These are phyloP conservation scores for Eugnorisma glareosa DNA, from an alignment of 2,888 invertebrate species.

Conservation along the genomic window DNA sequence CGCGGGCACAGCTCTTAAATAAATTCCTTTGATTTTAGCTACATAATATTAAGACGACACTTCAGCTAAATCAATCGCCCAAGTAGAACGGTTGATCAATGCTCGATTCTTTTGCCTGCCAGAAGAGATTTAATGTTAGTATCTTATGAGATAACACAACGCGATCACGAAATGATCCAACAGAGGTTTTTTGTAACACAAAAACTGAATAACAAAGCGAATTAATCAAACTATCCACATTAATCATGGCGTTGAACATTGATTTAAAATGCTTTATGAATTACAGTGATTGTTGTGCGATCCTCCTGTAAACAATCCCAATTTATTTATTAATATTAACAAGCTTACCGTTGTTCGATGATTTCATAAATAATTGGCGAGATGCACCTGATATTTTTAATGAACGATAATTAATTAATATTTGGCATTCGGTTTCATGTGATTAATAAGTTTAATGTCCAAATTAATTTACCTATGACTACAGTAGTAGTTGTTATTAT, in stretches of 20 bases:
- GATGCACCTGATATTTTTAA: conserved; percentile 56
- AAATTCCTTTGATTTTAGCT: not conserved
- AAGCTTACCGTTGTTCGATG: conserved; percentile 48
- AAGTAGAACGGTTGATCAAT: no score
- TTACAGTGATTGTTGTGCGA: conserved; percentile 29
- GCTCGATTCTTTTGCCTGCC: not conserved
- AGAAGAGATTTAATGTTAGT: not conserved
- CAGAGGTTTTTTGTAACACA: not conserved
- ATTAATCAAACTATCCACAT: conserved; percentile 12
- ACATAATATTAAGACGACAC: not conserved
- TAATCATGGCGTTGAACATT: conserved; percentile 25
- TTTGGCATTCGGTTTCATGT: conserved; percentile 31
- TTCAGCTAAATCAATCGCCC: not conserved
- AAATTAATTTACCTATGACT: conserved; percentile 36
- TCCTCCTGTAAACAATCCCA: conserved; percentile 22
- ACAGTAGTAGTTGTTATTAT: conserved; percentile 13
- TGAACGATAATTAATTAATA: conserved; percentile 54
- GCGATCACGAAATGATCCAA: not conserved
- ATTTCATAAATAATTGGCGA: conserved; percentile 51
- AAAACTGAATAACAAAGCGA: not conserved
- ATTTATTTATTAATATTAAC: conserved; percentile 56
- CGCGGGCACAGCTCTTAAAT: not conserved
- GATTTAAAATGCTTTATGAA: conserved; percentile 42
- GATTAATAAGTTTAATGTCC: conserved; percentile 24
- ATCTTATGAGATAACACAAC: not conserved